Evolutionary conservation across 1,140 invertebrate species (phyloP).

Genomic region (Ctenoplectra terminalis): DNA sequence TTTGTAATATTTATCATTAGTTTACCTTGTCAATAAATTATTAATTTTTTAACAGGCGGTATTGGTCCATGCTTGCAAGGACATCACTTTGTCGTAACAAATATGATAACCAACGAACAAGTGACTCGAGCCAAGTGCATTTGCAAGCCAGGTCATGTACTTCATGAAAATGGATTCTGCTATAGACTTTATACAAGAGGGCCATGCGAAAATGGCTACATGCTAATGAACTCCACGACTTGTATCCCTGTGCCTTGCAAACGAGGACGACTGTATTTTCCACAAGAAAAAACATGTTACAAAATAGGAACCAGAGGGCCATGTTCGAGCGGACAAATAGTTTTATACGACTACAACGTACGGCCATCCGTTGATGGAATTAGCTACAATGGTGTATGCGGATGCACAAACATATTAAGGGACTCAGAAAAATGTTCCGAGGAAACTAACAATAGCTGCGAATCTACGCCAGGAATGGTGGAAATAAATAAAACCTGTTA

Average conservation of each 20-base stretch:
- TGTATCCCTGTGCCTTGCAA: conserved; percentile 88
- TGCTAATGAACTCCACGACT: conserved; percentile 85
- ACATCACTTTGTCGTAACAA: conserved; percentile 85
- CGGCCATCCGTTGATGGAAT: conserved; percentile 89
- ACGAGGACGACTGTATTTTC: conserved; percentile 89
- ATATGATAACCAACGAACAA: conserved; percentile 37
- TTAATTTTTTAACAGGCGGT: conserved; percentile 80
- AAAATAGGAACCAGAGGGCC: conserved; percentile 89
- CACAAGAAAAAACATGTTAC: conserved; percentile 88
- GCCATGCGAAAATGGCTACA: conserved; percentile 87
- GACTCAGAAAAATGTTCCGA: conserved; percentile 71
- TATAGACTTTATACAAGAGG: conserved; percentile 90
- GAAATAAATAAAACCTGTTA: conserved; percentile 86
- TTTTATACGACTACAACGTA: conserved; percentile 90
- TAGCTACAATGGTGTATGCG: conserved; percentile 91
- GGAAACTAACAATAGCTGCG: conserved; percentile 80
- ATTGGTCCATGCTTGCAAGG: conserved; percentile 88
- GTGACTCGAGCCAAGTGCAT: conserved; percentile 84
- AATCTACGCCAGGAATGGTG: conserved; percentile 85
- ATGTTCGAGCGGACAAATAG: conserved; percentile 87
- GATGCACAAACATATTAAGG: conserved; percentile 84
- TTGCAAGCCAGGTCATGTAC: conserved; percentile 88
- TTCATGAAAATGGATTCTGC: conserved; percentile 87
- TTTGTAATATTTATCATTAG: neutral
- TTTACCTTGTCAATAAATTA: neutral